Evolutionary conservation across 2,113 vertebrate species (phyloP).

Genomic region (Rhabdomys dilectus): DNA sequence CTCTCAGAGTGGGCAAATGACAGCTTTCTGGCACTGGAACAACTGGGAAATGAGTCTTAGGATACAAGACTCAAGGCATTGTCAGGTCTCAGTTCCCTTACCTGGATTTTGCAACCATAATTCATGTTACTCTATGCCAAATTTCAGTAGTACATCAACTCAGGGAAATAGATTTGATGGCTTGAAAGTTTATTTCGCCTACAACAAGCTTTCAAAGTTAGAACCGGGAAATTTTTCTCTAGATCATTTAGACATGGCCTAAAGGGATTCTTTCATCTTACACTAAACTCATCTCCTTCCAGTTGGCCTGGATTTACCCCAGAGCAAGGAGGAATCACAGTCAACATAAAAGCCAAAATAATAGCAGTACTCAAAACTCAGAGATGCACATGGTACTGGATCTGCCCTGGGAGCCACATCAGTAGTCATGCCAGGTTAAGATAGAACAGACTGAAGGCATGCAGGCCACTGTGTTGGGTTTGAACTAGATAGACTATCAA

Average conservation of each 20-base stretch:
- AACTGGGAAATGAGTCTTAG: background rate
- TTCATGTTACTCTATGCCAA: background rate
- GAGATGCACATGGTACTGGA: background rate
- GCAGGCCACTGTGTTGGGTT: background rate
- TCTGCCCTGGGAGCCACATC: background rate
- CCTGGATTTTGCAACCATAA: conserved; percentile 8
- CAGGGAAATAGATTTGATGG: background rate
- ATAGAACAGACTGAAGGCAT: background rate
- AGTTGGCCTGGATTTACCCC: background rate
- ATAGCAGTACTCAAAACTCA: background rate
- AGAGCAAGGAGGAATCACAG: background rate
- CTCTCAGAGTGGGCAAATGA: background rate
- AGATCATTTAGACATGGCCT: background rate
- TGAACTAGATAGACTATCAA: background rate
- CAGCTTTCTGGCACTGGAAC: background rate
- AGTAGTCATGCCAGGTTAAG: background rate
- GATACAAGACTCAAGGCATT: conserved; percentile 12
- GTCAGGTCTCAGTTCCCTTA: background rate
- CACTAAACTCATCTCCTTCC: background rate
- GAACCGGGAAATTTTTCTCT: conserved; percentile 5
- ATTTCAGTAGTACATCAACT: conserved; percentile 13
- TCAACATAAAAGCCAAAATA: background rate
- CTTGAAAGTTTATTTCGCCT: conserved; percentile 24
- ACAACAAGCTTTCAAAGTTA: background rate
- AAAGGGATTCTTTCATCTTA: background rate